phyloP scores from a whole-genome alignment of 2,888 invertebrate species.

The Agriotes lineatus region DNA sequence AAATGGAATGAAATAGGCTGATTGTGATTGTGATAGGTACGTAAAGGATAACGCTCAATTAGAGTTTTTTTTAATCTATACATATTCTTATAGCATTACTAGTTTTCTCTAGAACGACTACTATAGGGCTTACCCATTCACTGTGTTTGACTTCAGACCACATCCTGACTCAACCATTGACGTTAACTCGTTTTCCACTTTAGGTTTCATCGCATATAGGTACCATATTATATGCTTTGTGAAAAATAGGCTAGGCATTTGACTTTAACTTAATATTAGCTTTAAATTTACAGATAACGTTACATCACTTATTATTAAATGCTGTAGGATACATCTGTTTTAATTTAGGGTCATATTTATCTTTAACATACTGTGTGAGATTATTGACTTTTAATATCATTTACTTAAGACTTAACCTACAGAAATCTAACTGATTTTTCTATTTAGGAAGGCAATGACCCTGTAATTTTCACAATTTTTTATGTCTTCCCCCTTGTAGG shows the following conservation, averaged over 20 bases:
- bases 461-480: too few relatives aligned
- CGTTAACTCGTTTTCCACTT: background rate
- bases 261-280: background rate
- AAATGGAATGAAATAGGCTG: too few relatives aligned
- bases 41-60: slow-evolving; percentile 53
- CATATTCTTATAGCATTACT: slow-evolving; percentile 28
- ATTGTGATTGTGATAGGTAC: too few relatives aligned
- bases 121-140: background rate
- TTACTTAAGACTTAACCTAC: background rate
- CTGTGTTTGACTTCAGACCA: background rate
- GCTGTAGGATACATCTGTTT: background rate
- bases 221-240: background rate
- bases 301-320: background rate
- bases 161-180: background rate
- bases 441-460: too few relatives aligned
- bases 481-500: too few relatives aligned
- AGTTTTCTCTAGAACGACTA: background rate
- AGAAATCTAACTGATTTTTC: background rate
- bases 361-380: background rate
- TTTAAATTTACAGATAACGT: background rate
- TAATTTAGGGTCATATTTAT: background rate
- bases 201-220: background rate
- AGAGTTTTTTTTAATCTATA: slow-evolving; percentile 50
- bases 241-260: background rate
- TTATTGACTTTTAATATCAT: background rate